phyloP scores from a whole-genome alignment of 2,888 invertebrate genomes.

The Harpalus rubripes region DNA sequence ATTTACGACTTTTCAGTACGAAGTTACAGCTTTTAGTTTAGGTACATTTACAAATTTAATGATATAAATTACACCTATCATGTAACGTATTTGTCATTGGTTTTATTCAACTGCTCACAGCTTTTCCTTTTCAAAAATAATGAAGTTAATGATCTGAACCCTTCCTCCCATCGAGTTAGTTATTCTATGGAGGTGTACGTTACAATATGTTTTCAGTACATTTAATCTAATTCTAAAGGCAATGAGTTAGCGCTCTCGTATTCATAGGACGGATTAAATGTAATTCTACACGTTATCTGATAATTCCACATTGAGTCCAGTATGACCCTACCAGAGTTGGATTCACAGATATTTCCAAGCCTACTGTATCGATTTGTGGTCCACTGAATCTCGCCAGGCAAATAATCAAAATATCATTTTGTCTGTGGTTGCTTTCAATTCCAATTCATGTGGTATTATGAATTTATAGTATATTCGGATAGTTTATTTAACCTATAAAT shows the following conservation, averaged over 20 bases:
- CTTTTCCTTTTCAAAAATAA: background rate
- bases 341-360: background rate
- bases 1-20: no score
- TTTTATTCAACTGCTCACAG: no score
- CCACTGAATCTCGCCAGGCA: background rate
- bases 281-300: conserved; percentile 52
- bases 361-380: conserved; percentile 18
- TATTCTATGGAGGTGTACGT: background rate
- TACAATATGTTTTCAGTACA: conserved; percentile 49
- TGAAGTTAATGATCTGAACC: background rate
- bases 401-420: background rate
- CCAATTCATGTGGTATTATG: background rate
- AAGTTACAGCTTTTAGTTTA: no score
- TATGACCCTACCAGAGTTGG: conserved; percentile 1
- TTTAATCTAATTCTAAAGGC: conserved; percentile 56
- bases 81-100: no score
- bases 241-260: conserved; percentile 46
- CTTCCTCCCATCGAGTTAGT: background rate
- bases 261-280: conserved; percentile 52
- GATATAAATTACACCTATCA: no score
- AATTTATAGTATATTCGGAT: background rate
- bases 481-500: background rate
- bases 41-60: no score
- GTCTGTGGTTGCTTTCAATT: background rate
- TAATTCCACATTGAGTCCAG: conserved; percentile 43